Conservation (phyloP, 1,140 invertebrate species). For the Drosophila nigrodunni region DNA sequence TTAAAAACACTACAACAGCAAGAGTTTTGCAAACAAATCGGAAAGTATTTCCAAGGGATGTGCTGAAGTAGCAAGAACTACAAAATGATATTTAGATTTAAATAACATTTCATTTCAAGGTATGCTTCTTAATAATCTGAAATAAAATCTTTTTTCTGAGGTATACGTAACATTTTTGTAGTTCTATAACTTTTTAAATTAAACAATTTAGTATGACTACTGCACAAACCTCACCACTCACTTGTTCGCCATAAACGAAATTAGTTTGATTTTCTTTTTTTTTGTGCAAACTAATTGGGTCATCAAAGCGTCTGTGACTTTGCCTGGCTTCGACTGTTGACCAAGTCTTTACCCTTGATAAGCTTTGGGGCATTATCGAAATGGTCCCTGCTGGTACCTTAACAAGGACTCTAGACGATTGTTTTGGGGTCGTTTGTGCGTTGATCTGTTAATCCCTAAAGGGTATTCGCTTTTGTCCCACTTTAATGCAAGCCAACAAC, state of each 20-base stretch:
- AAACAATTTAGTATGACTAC: too few species aligned
- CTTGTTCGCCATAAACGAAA: conserved; percentile 2
- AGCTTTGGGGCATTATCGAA: conserved; percentile 64
- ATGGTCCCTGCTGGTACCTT: conserved; percentile 34
- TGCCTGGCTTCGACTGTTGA: conserved; percentile 1
- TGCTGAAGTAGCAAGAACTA: background rate
- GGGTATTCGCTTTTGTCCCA: conserved; percentile 40
- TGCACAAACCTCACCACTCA: background rate
- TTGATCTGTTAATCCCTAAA: conserved; percentile 76
- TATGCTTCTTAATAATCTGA: background rate
- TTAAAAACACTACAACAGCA: background rate
- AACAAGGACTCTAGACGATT: conserved; percentile 57
- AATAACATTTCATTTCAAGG: background rate
- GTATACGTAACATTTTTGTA: too few species aligned
- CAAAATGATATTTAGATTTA: conserved; percentile 3
- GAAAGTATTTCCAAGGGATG: conserved; percentile 1
- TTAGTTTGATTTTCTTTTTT: conserved; percentile 24
- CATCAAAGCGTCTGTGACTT: conserved; percentile 53
- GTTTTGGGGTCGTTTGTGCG: conserved; percentile 55
- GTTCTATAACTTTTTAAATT: too few species aligned
- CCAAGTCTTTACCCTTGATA: conserved; percentile 48
- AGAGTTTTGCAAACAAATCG: conserved; percentile 18
- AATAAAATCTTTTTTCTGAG: background rate
- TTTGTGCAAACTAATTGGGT: conserved; percentile 71
- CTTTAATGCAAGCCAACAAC: conserved; percentile 29